Evolutionary conservation across 2,888 invertebrate genomes (phyloP).

Genomic region (Latrodectus hesperus): DNA sequence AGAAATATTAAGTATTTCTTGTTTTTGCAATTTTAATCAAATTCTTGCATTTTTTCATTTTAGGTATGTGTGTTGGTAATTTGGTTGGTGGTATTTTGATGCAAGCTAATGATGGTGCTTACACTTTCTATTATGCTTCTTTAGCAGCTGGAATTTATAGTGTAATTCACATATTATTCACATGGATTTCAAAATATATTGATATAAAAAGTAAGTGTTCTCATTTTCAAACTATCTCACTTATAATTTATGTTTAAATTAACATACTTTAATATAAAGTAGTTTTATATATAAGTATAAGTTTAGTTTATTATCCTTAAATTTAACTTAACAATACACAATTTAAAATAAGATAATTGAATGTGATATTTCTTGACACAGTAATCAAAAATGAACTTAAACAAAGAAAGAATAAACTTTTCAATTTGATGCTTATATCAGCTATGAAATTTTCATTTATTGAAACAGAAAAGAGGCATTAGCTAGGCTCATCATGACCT

Average conservation of each 20-base stretch:
- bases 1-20: background rate
- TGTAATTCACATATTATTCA: slow-evolving; percentile 29
- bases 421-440: too few species aligned
- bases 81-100: slow-evolving; percentile 55
- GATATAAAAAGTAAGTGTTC: slow-evolving; percentile 44
- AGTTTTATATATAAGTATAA: too few species aligned
- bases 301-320: too few species aligned
- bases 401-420: too few species aligned
- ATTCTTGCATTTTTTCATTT: slow-evolving; percentile 1
- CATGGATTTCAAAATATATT: slow-evolving; percentile 16
- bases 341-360: too few species aligned
- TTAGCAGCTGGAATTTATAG: slow-evolving; percentile 33
- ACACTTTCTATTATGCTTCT: slow-evolving; percentile 56
- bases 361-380: too few species aligned
- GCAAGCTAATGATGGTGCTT: slow-evolving; percentile 32
- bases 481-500: too few species aligned
- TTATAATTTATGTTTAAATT: background rate
- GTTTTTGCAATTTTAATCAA: background rate
- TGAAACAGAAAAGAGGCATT: too few species aligned
- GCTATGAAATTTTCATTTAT: too few species aligned
- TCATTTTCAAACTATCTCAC: background rate
- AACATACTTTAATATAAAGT: background rate
- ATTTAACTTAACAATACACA: too few species aligned
- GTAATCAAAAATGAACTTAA: too few species aligned
- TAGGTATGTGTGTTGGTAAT: slow-evolving; percentile 64